Percentiles rank a stretch among this genome's conserved stretches.
Conservation (phyloP, 2,113 vertebrate genomes). For the Phoenicopterus ruber region DNA sequence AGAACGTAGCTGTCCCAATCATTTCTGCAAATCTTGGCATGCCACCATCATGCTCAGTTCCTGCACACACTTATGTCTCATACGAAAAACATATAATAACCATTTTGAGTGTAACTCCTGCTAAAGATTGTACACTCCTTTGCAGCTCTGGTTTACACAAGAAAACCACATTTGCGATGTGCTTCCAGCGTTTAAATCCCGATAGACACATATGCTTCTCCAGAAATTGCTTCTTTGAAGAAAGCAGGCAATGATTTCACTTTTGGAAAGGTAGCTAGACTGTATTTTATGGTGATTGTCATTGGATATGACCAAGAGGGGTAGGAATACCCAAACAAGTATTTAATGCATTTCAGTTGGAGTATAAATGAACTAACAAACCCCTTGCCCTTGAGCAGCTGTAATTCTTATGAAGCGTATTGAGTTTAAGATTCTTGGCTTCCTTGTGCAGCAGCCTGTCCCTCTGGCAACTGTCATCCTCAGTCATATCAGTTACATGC, state of each 20-base stretch:
- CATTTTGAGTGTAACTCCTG: neutral
- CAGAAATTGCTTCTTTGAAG: neutral
- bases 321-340: neutral
- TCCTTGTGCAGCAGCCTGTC: conserved; percentile 29
- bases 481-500: conserved; percentile 49
- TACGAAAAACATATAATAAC: neutral
- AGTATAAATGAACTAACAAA: neutral
- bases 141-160: neutral
- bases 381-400: neutral
- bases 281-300: neutral
- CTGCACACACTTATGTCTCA: neutral
- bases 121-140: neutral
- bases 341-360: conserved; percentile 26
- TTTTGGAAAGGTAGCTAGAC: neutral
- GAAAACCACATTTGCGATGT: neutral
- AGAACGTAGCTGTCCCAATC: neutral
- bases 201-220: neutral
- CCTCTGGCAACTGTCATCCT: conserved; percentile 52
- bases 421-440: conserved; percentile 52
- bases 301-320: neutral
- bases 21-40: neutral
- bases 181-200: neutral
- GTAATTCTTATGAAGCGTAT: conserved; percentile 2
- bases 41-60: neutral
- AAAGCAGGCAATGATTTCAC: neutral